Percentiles rank a stretch among this genome's conserved stretches.
Conservation (phyloP, 92 coral and sea anemone genomes). For the Porites rus region DNA sequence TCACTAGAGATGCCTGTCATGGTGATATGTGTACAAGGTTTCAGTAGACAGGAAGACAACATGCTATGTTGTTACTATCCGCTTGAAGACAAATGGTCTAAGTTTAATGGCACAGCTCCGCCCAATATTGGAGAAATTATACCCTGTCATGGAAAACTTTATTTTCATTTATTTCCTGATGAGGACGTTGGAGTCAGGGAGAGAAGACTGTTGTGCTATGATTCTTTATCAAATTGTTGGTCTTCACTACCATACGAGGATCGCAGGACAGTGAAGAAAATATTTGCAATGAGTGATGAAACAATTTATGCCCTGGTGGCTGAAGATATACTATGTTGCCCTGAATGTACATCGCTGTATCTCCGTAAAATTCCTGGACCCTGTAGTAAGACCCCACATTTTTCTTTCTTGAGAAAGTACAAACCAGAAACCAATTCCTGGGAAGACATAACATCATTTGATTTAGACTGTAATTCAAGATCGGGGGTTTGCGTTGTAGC, state of each 20-base stretch:
- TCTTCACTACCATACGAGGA: neutral
- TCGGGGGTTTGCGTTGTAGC: neutral
- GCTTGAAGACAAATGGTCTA: neutral
- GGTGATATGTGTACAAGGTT: neutral
- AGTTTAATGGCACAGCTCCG: neutral
- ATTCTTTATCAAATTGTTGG: neutral
- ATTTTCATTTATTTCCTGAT: neutral
- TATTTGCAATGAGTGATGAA: neutral
- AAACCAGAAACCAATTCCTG: conserved; percentile 4
- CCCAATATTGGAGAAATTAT: neutral
- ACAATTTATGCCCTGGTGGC: neutral
- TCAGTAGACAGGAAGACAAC: neutral
- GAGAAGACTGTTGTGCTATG: neutral
- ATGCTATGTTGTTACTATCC: neutral
- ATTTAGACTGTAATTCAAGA: neutral
- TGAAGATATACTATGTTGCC: neutral
- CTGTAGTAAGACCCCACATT: neutral
- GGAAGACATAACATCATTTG: neutral
- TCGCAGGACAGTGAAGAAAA: neutral
- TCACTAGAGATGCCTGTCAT: neutral
- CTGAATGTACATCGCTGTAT: neutral
- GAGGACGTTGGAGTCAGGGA: neutral
- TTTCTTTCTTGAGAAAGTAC: neutral
- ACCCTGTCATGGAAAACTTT: neutral
- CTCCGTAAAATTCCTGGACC: neutral